These are phyloP conservation scores for Mionectes olivaceus DNA, from an alignment of 2,797 vertebrate genomes.

Conservation along the genomic window DNA sequence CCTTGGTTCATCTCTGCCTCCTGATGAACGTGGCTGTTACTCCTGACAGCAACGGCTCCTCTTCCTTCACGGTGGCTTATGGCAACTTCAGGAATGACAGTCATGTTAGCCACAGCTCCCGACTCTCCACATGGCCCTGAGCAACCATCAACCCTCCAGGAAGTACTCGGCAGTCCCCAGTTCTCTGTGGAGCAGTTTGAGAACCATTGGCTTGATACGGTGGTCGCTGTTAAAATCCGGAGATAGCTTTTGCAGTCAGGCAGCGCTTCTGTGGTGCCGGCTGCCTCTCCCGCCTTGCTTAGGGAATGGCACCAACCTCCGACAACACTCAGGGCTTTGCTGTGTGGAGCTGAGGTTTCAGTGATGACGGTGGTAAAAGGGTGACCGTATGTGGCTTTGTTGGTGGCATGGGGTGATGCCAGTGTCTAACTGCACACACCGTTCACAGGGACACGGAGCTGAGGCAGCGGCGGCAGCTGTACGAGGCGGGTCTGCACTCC, in stretches of 20 bases:
- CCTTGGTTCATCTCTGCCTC: conserved; percentile 33
- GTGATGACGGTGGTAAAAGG: not conserved
- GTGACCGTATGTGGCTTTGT: not conserved
- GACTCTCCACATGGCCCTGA: not conserved
- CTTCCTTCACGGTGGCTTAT: conserved; percentile 51
- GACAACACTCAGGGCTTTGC: not conserved
- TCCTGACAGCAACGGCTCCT: conserved; percentile 7
- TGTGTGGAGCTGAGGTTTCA: conserved; percentile 1
- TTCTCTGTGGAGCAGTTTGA: conserved; percentile 57
- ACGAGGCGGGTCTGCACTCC: conserved; percentile 92
- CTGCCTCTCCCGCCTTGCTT: not conserved
- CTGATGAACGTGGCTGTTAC: conserved; percentile 19
- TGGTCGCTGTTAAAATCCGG: conserved; percentile 20
- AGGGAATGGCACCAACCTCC: not conserved
- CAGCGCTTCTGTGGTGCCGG: not conserved
- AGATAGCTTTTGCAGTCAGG: not conserved
- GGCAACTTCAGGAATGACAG: conserved; percentile 38
- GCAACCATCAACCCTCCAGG: conserved; percentile 15
- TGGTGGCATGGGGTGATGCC: not conserved
- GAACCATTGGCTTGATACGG: conserved; percentile 57
- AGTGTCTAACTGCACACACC: not conserved
- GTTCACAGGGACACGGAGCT: conserved; percentile 93
- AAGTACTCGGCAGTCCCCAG: not conserved
- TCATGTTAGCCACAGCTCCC: not conserved
- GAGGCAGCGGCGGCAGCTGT: conserved; percentile 93